These are phyloP conservation scores for Lytechinus variegatus DNA, from an alignment of 35 echinoderm and acorn worm genomes.

Conservation along the genomic window DNA sequence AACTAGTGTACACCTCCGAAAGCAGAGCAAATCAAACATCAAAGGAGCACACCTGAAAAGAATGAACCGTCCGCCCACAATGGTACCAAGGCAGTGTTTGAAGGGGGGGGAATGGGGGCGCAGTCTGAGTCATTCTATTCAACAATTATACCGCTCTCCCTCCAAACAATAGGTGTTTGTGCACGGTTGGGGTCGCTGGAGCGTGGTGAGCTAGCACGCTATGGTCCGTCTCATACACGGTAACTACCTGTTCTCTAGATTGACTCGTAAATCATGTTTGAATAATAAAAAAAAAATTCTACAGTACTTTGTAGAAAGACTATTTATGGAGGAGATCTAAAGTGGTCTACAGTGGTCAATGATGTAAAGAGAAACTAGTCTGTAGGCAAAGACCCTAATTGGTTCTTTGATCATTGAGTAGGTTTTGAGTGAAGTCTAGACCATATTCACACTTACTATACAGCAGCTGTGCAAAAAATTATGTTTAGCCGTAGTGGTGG, in stretches of 20 bases:
- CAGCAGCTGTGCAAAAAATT: too few relatives aligned
- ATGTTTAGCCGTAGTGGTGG: too few relatives aligned
- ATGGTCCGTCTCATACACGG: not conserved
- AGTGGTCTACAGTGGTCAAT: too few relatives aligned
- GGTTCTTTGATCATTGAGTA: too few relatives aligned
- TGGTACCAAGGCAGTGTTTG: not conserved
- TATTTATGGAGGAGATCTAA: too few relatives aligned
- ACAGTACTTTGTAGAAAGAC: not conserved
- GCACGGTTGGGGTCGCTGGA: not conserved
- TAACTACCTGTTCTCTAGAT: not conserved
- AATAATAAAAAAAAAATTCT: not conserved
- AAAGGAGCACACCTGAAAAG: not conserved
- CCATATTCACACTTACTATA: too few relatives aligned
- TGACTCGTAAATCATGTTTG: not conserved
- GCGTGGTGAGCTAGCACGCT: not conserved
- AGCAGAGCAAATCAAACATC: not conserved
- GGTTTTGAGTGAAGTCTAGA: too few relatives aligned
- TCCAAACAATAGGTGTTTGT: conserved; percentile 1
- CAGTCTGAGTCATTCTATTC: not conserved
- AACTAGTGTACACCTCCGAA: not conserved
- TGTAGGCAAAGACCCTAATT: too few relatives aligned
- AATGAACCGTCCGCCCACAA: not conserved
- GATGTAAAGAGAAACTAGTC: too few relatives aligned
- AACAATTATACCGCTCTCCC: not conserved
- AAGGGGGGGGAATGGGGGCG: not conserved